Conservation (phyloP, 1,140 invertebrate species). For the Drosophila seguyi region DNA sequence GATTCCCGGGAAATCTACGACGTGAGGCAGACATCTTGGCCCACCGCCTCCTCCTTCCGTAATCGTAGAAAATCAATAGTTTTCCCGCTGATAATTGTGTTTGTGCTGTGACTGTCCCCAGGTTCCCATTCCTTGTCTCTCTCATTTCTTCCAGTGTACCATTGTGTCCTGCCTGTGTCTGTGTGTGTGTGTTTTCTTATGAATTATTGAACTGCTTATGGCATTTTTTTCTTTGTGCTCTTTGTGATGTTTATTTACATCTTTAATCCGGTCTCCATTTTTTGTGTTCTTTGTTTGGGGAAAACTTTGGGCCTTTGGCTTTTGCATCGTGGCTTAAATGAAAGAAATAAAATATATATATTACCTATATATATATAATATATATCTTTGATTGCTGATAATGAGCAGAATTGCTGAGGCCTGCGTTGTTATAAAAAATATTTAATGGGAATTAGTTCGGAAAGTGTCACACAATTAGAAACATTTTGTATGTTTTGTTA, state of each 20-base stretch:
- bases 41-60: background rate
- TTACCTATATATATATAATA: background rate
- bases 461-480: background rate
- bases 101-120: constrained; percentile 36
- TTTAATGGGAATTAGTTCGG: background rate
- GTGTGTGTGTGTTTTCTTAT: constrained; percentile 38
- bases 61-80: constrained; percentile 75
- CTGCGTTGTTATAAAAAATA: background rate
- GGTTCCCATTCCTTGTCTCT: background rate
- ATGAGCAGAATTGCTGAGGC: background rate
- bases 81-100: constrained; percentile 52
- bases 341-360: constrained; percentile 2
- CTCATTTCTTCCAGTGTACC: constrained; percentile 18
- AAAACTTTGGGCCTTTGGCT: constrained; percentile 19
- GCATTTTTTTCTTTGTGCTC: constrained; percentile 40
- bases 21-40: constrained; percentile 22
- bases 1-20: constrained; percentile 28
- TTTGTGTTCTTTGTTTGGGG: constrained; percentile 18
- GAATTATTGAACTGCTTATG: constrained; percentile 68
- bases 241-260: constrained; percentile 62
- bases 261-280: constrained; percentile 35
- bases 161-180: background rate
- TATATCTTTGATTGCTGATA: constrained; percentile 1
- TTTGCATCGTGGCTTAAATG: constrained; percentile 17
- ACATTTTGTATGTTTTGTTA: background rate